These are phyloP conservation scores for Osmoderma eremita DNA, from an alignment of 2,888 invertebrate genomes.

Conservation along the genomic window DNA sequence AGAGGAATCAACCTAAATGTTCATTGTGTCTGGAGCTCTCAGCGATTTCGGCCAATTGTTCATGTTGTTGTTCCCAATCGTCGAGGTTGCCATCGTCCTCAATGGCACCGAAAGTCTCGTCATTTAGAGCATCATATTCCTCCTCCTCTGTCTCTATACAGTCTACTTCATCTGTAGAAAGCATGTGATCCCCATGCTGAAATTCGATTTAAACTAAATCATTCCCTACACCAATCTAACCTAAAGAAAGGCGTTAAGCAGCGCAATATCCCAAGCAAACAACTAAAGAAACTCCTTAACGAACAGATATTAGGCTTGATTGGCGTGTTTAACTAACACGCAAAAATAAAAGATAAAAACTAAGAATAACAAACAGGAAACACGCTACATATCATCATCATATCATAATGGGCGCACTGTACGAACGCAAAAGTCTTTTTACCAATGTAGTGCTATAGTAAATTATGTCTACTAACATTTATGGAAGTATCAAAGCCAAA, in stretches of 20 bases:
- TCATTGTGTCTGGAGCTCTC: constrained; percentile 63
- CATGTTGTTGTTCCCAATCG: constrained; percentile 80
- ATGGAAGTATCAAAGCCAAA: constrained; percentile 84
- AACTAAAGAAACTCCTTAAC: no score
- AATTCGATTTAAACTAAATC: constrained; percentile 43
- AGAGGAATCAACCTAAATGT: constrained; percentile 53
- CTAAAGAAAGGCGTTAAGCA: neutral
- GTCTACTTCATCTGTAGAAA: constrained; percentile 70
- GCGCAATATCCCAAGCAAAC: neutral
- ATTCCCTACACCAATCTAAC: neutral
- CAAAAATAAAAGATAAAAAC: constrained; percentile 3
- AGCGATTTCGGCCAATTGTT: constrained; percentile 73
- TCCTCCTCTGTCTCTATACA: constrained; percentile 75
- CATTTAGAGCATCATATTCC: constrained; percentile 91
- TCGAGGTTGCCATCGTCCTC: constrained; percentile 67
- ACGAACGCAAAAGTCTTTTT: neutral
- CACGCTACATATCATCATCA: neutral
- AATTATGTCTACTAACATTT: constrained; percentile 71
- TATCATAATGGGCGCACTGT: no score
- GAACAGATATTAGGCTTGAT: neutral
- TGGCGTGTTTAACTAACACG: neutral
- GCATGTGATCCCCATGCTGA: constrained; percentile 57
- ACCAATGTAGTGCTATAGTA: neutral
- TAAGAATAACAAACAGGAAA: neutral
- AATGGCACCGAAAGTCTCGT: constrained; percentile 90